Conservation (phyloP, 1,140 invertebrate species). For the Wiebesia pumilae region DNA sequence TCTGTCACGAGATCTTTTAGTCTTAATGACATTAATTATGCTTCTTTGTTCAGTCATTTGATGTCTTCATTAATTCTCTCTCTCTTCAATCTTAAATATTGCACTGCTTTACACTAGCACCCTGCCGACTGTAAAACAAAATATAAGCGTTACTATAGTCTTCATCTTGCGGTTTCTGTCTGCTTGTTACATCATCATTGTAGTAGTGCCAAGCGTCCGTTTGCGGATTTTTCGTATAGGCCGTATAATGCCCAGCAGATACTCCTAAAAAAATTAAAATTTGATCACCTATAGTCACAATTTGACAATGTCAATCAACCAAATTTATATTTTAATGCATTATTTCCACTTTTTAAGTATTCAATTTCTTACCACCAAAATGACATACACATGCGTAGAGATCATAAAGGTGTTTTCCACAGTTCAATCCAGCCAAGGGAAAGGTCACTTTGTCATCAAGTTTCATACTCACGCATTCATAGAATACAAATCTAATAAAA, state of each 20-base stretch:
- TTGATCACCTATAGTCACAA: not conserved
- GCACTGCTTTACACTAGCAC: constrained; percentile 72
- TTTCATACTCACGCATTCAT: constrained; percentile 82
- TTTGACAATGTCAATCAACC: no score
- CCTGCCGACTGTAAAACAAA: constrained; percentile 81
- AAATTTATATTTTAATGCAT: not conserved
- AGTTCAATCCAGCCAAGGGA: constrained; percentile 78
- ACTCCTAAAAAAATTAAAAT: constrained; percentile 74
- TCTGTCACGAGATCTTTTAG: constrained; percentile 39
- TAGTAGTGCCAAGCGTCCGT: constrained; percentile 82
- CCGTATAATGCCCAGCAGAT: constrained; percentile 83
- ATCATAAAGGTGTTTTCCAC: constrained; percentile 76
- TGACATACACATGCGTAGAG: constrained; percentile 84
- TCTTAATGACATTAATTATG: constrained; percentile 36
- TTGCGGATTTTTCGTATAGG: constrained; percentile 80
- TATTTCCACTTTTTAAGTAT: no score
- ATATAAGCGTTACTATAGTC: constrained; percentile 83
- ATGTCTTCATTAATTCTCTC: constrained; percentile 37
- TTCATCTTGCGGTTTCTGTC: constrained; percentile 78
- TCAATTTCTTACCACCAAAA: constrained; percentile 78
- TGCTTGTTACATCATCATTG: constrained; percentile 80
- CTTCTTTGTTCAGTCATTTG: constrained; percentile 49
- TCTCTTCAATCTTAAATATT: constrained; percentile 61
- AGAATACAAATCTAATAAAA: constrained; percentile 81
- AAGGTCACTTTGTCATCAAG: constrained; percentile 82